These are phyloP conservation scores for Beroe ovata DNA, from an alignment of 37 sponge, comb jelly and placozoan species.

Conservation along the genomic window DNA sequence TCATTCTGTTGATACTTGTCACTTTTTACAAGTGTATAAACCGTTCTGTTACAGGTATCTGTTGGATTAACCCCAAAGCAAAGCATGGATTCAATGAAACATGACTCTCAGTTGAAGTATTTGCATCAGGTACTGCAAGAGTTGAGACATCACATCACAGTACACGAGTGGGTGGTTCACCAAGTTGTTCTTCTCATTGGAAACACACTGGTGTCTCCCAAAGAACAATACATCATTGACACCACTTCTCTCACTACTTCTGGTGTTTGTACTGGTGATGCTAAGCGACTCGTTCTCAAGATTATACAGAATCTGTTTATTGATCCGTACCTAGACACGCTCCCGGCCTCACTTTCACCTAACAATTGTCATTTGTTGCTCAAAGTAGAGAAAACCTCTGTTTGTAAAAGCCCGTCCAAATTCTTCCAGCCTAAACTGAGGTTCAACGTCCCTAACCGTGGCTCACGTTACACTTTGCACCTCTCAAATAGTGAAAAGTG, in stretches of 20 bases:
- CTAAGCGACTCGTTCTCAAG: background rate
- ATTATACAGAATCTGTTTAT: slow-evolving; percentile 28
- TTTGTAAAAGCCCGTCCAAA: background rate
- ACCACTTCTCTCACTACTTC: background rate
- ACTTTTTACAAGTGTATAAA: no score
- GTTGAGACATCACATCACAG: no score
- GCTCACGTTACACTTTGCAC: slow-evolving; percentile 1
- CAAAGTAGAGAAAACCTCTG: background rate
- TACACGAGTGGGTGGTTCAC: background rate
- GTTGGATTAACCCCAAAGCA: no score
- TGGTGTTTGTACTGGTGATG: background rate
- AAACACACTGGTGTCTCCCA: slow-evolving; percentile 5
- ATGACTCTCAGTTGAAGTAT: no score
- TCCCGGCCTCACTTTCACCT: background rate
- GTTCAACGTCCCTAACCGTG: background rate
- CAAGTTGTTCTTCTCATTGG: slow-evolving; percentile 12
- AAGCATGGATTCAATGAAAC: no score
- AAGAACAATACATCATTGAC: slow-evolving; percentile 5
- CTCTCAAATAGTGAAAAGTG: no score
- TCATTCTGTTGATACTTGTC: no score
- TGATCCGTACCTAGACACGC: background rate
- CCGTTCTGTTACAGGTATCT: no score
- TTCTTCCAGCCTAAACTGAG: slow-evolving; percentile 11
- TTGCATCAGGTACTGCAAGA: no score
- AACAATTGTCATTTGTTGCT: slow-evolving; percentile 7